A percentile compares a stretch with the other conserved stretches of the same genome.
These are phyloP conservation scores for Pedetes capensis DNA, from an alignment of 2,113 vertebrate genomes.

Conservation along the genomic window DNA sequence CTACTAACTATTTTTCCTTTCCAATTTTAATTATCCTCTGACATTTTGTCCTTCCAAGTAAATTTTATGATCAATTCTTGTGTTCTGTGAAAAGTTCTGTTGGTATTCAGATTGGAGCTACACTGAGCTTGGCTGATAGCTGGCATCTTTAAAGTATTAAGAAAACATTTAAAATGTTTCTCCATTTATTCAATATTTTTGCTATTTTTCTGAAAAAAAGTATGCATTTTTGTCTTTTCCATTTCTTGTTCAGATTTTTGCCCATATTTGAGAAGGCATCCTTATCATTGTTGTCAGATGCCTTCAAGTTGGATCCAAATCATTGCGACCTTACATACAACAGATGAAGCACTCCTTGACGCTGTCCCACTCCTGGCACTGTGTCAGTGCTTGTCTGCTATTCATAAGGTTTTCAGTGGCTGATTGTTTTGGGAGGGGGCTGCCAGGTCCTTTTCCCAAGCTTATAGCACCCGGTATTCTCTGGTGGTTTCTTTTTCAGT, in stretches of 20 bases:
- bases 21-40: neutral
- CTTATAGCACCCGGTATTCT: too few relatives aligned
- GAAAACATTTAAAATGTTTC: neutral
- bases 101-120: neutral
- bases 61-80: neutral
- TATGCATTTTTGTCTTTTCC: neutral
- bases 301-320: too few relatives aligned
- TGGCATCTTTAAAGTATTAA: conserved; percentile 12
- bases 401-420: too few relatives aligned
- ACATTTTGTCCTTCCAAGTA: neutral
- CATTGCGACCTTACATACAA: too few relatives aligned
- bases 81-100: neutral
- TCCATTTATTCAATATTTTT: neutral
- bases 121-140: neutral
- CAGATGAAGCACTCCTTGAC: too few relatives aligned
- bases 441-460: too few relatives aligned
- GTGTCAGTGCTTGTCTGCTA: too few relatives aligned
- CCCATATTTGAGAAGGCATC: neutral
- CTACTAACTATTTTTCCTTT: neutral
- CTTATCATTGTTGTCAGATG: too few relatives aligned
- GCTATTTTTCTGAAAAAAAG: neutral
- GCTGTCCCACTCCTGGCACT: too few relatives aligned
- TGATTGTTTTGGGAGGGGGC: too few relatives aligned
- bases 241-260: neutral
- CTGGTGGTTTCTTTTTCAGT: too few relatives aligned